These are phyloP conservation scores for Corydoras maculifer DNA, from an alignment of 2,113 vertebrate species.

Conservation along the genomic window DNA sequence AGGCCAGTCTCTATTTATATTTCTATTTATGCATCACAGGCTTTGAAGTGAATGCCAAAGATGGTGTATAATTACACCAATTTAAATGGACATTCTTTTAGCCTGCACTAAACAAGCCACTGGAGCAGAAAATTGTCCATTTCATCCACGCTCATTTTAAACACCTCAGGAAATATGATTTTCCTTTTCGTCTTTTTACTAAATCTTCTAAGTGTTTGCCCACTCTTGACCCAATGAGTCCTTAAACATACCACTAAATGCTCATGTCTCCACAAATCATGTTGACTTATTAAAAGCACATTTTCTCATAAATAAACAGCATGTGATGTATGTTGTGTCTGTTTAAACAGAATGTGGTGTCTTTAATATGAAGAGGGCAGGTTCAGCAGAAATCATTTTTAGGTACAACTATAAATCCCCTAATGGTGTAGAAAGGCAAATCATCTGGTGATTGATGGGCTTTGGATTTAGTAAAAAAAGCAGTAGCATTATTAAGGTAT, in stretches of 20 bases:
- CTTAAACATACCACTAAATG: background rate
- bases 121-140: conserved; percentile 78
- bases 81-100: conserved; percentile 78
- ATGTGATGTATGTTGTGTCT: background rate
- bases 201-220: background rate
- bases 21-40: conserved; percentile 57
- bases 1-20: conserved; percentile 4
- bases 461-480: conserved; percentile 19
- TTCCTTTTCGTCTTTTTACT: conserved; percentile 6
- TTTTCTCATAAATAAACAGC: background rate
- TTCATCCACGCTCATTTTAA: conserved; percentile 65
- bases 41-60: conserved; percentile 62
- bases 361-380: conserved; percentile 54
- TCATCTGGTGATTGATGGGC: background rate
- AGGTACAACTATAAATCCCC: conserved; percentile 71
- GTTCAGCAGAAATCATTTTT: conserved; percentile 63
- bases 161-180: conserved; percentile 49
- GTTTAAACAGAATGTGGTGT: conserved; percentile 12
- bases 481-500: conserved; percentile 18
- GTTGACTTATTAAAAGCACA: background rate
- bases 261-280: no score
- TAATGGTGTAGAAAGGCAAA: conserved; percentile 21
- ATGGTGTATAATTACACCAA: conserved; percentile 74
- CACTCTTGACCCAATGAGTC: background rate
- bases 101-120: conserved; percentile 69